Percentiles rank a stretch among this genome's conserved stretches.
Evolutionary conservation across 53 echinoderm and acorn worm species (phyloP).

Genomic region (Stichopus horrens): DNA sequence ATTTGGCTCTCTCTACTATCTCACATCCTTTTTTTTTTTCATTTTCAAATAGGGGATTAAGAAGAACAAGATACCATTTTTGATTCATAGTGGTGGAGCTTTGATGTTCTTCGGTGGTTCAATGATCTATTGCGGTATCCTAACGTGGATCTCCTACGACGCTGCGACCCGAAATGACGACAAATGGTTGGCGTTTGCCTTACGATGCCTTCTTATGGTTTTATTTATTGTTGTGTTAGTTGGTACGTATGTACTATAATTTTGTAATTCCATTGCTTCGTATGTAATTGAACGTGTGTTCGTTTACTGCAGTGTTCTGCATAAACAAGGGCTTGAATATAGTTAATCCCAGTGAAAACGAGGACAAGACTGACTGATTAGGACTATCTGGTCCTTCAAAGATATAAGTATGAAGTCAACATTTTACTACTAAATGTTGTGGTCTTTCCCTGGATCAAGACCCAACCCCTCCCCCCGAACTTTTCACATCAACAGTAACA

Average conservation of each 20-base stretch:
- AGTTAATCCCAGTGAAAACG: too few relatives aligned
- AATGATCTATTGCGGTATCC: conserved; percentile 10
- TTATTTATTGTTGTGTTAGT: not conserved
- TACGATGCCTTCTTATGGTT: conserved; percentile 10
- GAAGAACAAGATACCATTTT: conserved; percentile 43
- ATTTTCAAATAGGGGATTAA: conserved; percentile 10
- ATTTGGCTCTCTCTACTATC: too few relatives aligned
- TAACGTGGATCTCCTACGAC: conserved; percentile 18
- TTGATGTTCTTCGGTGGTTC: conserved; percentile 23
- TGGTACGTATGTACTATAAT: not conserved
- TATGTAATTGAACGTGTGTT: not conserved
- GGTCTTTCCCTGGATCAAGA: too few relatives aligned
- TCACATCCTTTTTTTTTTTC: too few relatives aligned
- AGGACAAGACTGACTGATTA: too few relatives aligned
- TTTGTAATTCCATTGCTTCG: not conserved
- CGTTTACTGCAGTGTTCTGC: too few relatives aligned
- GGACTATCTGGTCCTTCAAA: too few relatives aligned
- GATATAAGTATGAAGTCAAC: too few relatives aligned
- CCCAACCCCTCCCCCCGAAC: too few relatives aligned
- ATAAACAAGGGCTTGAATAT: too few relatives aligned
- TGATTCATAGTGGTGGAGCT: conserved; percentile 34
- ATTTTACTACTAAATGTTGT: too few relatives aligned
- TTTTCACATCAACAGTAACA: too few relatives aligned
- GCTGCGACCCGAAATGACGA: not conserved
- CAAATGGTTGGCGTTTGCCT: not conserved